Conservation (phyloP, 2,888 invertebrate species). For the Leptinotarsa juncta region DNA sequence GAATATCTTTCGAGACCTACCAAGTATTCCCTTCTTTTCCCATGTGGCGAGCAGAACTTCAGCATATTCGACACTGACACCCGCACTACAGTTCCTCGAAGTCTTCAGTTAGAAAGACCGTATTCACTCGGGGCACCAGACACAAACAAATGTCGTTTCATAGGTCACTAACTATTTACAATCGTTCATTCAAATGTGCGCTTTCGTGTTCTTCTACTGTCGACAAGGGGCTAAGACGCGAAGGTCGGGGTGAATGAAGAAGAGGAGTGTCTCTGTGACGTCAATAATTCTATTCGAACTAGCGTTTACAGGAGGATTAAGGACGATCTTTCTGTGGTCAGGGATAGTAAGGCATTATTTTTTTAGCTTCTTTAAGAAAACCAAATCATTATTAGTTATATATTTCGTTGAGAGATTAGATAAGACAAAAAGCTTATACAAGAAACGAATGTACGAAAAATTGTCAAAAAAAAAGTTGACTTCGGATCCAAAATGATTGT, state of each 20-base stretch:
- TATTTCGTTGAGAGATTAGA: too few species aligned
- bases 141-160: slow-evolving; percentile 40
- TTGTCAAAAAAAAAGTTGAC: too few species aligned
- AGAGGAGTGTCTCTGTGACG: background rate
- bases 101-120: slow-evolving; percentile 28
- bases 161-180: slow-evolving; percentile 43
- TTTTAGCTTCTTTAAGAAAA: too few species aligned
- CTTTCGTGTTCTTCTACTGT: slow-evolving; percentile 34
- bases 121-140: slow-evolving; percentile 31
- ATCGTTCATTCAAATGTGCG: slow-evolving; percentile 39
- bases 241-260: slow-evolving; percentile 16
- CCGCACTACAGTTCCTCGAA: slow-evolving; percentile 19
- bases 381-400: too few species aligned
- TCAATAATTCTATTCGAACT: background rate
- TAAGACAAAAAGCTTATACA: too few species aligned
- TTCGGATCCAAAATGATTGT: too few species aligned
- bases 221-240: slow-evolving; percentile 24
- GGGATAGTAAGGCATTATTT: too few species aligned
- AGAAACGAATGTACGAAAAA: too few species aligned
- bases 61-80: slow-evolving; percentile 55
- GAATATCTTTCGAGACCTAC: slow-evolving; percentile 26
- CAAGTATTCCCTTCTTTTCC: slow-evolving; percentile 53
- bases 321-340: too few species aligned
- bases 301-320: background rate
- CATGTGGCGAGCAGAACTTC: slow-evolving; percentile 65